phyloP scores from a whole-genome alignment of 1,140 invertebrate species.

The Andrena cerasifolii region DNA sequence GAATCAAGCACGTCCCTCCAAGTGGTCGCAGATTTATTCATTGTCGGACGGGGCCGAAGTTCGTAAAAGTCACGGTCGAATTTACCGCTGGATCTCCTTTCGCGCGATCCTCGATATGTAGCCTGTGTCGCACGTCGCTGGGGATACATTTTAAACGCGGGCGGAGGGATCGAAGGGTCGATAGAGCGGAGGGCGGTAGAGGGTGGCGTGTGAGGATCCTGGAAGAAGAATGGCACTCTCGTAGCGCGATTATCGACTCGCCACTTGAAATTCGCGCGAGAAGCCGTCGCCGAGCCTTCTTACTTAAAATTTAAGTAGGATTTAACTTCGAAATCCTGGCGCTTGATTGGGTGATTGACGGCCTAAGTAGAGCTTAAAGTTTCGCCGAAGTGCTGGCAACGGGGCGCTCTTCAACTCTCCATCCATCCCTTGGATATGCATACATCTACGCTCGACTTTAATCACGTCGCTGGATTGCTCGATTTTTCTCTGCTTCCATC shows the following conservation, averaged over 20 bases:
- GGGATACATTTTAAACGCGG: too few relatives aligned
- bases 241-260: conserved; percentile 30
- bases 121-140: too few relatives aligned
- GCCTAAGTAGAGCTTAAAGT: conserved; percentile 55
- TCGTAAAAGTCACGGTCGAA: too few relatives aligned
- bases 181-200: too few relatives aligned
- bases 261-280: conserved; percentile 4
- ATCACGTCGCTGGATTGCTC: too few relatives aligned
- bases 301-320: conserved; percentile 59
- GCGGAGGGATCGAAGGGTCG: neutral
- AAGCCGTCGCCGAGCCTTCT: conserved; percentile 24
- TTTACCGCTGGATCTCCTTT: too few relatives aligned
- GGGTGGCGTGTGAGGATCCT: too few relatives aligned
- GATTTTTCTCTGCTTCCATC: too few relatives aligned
- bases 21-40: too few relatives aligned
- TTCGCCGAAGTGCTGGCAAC: conserved; percentile 1
- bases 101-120: too few relatives aligned
- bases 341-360: conserved; percentile 56
- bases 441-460: neutral
- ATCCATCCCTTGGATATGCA: conserved; percentile 20
- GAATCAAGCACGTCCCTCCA: too few relatives aligned
- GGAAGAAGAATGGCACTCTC: conserved; percentile 30
- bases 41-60: too few relatives aligned
- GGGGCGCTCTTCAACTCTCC: neutral
- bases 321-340: conserved; percentile 50